Evolutionary conservation across 2,888 invertebrate species (phyloP), one percentile per base, ranked within the genome.

Genomic region (Thera britannica): DNA sequence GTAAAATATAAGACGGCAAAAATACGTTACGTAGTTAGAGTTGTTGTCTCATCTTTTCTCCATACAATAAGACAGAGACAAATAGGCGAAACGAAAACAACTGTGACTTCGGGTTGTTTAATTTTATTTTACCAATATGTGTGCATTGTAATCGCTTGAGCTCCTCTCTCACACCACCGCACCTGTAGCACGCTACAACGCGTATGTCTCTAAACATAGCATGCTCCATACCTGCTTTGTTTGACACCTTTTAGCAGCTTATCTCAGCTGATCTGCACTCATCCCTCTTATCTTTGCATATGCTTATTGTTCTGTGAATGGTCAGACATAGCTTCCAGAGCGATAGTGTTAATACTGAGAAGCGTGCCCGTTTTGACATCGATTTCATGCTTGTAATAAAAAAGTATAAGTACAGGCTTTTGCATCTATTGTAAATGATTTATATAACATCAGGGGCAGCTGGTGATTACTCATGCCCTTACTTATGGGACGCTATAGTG

Each of bases 211-310:
- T 48, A 35, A 9, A 6, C 12, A 61, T 48, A 36, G 55, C 48
- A 62, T 48, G 55, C 36, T 59, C 34, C 46, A 62, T 64, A 67
- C 67, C 65, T 68, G 62, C 65, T 34, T 72, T 75, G 69, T 73
- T 69, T 71, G 68, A 71, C 75, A 72, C 75, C 75, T 75, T 75
- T 73, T 71, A 71, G 8, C 65, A 58, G 72, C 65, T 75, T 67
- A 75, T 66, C 72, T 56, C 65, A 58, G 57, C 71, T 75, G 57
- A 73, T 68, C 69, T 58, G 52, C 36, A 38, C 58, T 72, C 46
- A 70, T 67, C 69, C 62, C 34, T 58, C 57, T 55, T 57, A 69
- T 70, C 70, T 54, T 59, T 49, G 65, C 71, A 67, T 65, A 58
- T 68, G 72, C 70, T 70, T 68, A 61, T 71, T 71, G 71, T 73